These are phyloP conservation scores for Chauna torquata DNA, from an alignment of 2,113 vertebrate genomes.

Conservation along the genomic window DNA sequence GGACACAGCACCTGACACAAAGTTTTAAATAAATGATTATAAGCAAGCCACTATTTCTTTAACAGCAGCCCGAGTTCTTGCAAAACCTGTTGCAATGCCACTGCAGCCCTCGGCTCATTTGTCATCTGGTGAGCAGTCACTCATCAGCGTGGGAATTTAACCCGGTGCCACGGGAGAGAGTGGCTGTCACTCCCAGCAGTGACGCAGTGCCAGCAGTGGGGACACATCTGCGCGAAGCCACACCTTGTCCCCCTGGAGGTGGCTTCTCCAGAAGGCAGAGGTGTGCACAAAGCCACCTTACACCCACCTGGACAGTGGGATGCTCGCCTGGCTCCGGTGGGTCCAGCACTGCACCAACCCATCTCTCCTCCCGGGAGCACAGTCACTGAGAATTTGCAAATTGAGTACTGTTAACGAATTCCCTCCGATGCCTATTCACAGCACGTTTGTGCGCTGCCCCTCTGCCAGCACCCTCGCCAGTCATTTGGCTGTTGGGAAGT, in stretches of 20 bases:
- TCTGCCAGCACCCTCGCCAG: background rate
- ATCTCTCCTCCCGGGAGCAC: background rate
- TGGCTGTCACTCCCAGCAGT: background rate
- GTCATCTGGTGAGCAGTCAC: slow-evolving; percentile 2
- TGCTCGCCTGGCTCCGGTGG: rapidly evolving
- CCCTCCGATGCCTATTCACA: background rate
- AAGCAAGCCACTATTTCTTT: background rate
- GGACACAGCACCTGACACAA: background rate
- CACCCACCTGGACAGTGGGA: rapidly evolving
- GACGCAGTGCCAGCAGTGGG: rapidly evolving
- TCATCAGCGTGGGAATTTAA: background rate
- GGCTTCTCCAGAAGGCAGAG: background rate
- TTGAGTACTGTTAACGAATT: slow-evolving; percentile 31
- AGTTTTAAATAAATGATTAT: background rate
- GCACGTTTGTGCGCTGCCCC: background rate
- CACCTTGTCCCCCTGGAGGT: background rate
- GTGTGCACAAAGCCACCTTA: background rate
- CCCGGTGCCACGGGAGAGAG: background rate
- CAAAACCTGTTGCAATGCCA: background rate
- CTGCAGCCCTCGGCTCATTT: background rate
- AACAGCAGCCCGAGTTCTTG: background rate
- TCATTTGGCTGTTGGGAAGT: background rate
- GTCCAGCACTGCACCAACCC: background rate
- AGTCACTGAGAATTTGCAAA: slow-evolving; percentile 5
- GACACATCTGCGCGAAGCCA: background rate